These are phyloP conservation scores for Bergia puertoricense DNA, from an alignment of 92 coral and sea anemone species.

Conservation along the genomic window DNA sequence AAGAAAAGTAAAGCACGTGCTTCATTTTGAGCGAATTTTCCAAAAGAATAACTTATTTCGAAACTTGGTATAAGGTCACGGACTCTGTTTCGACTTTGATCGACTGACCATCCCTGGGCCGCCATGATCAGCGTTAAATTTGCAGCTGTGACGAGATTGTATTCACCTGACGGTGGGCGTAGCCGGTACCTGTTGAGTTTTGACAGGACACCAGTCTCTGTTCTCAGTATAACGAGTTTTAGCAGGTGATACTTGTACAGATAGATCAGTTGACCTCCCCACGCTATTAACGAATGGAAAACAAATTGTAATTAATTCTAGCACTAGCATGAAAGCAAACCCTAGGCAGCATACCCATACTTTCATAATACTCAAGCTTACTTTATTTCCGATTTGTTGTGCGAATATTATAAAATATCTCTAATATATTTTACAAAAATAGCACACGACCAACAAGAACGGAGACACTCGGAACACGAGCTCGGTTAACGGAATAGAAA, in stretches of 20 bases:
- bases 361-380: no score
- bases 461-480: no score
- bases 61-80: slow-evolving; percentile 52
- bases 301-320: no score
- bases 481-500: no score
- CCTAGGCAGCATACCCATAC: no score
- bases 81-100: slow-evolving; percentile 43
- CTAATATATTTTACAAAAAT: no score
- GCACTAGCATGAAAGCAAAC: no score
- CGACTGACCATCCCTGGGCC: slow-evolving; percentile 38
- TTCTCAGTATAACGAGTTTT: background rate
- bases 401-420: no score
- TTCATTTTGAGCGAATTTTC: slow-evolving; percentile 18
- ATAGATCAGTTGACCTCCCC: background rate
- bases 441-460: no score
- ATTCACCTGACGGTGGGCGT: background rate
- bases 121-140: slow-evolving; percentile 58
- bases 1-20: background rate
- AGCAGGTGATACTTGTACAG: slow-evolving; percentile 11
- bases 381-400: no score
- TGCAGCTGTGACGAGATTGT: slow-evolving; percentile 54
- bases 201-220: background rate
- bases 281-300: background rate
- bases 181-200: slow-evolving; percentile 29
- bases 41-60: slow-evolving; percentile 1